phyloP scores from a whole-genome alignment of 2,113 vertebrate species.

The Otis tarda region DNA sequence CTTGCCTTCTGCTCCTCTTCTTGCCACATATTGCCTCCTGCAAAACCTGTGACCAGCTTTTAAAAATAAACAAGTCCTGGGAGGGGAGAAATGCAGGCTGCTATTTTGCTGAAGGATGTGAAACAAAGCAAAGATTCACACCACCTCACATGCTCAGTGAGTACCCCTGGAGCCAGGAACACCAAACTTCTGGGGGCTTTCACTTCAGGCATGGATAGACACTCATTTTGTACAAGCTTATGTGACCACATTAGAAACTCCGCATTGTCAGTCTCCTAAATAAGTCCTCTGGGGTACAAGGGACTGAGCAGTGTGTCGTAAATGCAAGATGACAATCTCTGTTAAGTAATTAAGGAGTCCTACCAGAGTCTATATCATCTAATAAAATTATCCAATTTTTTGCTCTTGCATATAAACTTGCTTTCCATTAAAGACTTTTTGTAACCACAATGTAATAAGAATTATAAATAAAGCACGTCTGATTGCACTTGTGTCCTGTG shows the following conservation, averaged over 20 bases:
- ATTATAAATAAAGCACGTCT: slow-evolving; percentile 69
- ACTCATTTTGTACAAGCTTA: neutral
- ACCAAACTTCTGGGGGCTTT: neutral
- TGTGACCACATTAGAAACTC: neutral
- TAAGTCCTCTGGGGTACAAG: neutral
- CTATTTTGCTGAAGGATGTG: neutral
- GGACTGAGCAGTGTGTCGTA: neutral
- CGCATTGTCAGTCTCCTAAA: neutral
- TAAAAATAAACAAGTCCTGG: neutral
- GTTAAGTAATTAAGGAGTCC: neutral
- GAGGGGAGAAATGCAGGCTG: neutral
- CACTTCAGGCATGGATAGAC: neutral
- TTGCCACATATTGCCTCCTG: neutral
- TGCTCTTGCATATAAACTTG: neutral
- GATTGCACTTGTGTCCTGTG: neutral
- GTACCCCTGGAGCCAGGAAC: neutral
- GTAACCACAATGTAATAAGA: slow-evolving; percentile 44
- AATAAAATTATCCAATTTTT: slow-evolving; percentile 23
- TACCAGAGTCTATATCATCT: neutral
- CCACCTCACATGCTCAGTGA: neutral
- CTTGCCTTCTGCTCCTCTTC: neutral
- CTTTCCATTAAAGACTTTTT: slow-evolving; percentile 26
- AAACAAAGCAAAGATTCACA: neutral
- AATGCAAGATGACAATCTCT: neutral
- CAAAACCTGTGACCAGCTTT: neutral